These are phyloP conservation scores for Bembecia ichneumoniformis DNA, from an alignment of 2,888 invertebrate genomes.

Conservation along the genomic window DNA sequence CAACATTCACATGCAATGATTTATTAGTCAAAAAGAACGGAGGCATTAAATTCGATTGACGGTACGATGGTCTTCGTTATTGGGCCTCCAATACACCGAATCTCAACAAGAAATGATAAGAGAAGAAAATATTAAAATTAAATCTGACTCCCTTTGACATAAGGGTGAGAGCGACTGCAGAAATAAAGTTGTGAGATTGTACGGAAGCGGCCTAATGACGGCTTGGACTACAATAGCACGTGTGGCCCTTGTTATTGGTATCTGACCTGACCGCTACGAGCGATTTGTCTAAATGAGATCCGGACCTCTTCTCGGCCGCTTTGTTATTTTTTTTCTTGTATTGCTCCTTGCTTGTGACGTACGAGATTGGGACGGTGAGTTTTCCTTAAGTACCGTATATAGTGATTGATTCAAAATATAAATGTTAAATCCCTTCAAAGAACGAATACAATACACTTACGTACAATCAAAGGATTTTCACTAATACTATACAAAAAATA, in stretches of 20 bases:
- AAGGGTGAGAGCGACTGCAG: constrained; percentile 25
- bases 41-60: constrained; percentile 34
- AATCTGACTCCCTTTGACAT: constrained; percentile 23
- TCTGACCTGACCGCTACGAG: constrained; percentile 70
- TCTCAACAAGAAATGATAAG: constrained; percentile 14
- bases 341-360: constrained; percentile 21
- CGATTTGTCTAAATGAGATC: constrained; percentile 72
- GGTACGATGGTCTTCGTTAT: constrained; percentile 45
- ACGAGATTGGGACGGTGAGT: constrained; percentile 16
- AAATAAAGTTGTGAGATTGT: constrained; percentile 26
- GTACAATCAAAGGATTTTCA: no score
- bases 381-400: constrained; percentile 11
- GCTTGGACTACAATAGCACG: constrained; percentile 64
- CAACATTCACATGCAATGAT: constrained; percentile 19
- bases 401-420: background rate
- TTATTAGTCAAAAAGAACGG: constrained; percentile 37
- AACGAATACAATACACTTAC: no score
- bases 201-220: constrained; percentile 68
- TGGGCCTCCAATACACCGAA: constrained; percentile 34
- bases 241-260: constrained; percentile 68
- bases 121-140: constrained; percentile 18
- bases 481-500: no score
- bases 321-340: constrained; percentile 46
- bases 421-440: no score
- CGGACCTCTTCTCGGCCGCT: constrained; percentile 51